Percentiles rank a stretch among this genome's conserved stretches.
Conservation (phyloP, 2,888 invertebrate species). For the Drosophila macrospina region DNA sequence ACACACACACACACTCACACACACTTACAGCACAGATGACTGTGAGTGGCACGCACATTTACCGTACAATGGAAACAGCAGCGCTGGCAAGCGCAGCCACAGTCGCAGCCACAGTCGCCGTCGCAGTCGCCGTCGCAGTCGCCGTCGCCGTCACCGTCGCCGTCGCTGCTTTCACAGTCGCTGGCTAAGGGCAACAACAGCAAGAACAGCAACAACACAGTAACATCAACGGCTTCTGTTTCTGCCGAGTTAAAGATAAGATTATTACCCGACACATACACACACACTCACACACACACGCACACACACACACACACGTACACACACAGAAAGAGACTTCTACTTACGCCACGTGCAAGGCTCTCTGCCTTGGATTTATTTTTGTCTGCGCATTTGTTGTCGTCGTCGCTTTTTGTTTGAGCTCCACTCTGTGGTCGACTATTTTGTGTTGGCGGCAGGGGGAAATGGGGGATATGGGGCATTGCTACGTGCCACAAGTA, state of each 20-base stretch:
- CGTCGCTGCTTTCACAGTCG: conserved; percentile 48
- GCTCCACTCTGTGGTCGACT: conserved; percentile 39
- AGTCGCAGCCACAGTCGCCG: conserved; percentile 30
- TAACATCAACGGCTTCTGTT: conserved; percentile 54
- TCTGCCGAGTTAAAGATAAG: conserved; percentile 69
- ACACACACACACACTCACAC: conserved; percentile 22
- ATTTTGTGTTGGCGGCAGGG: too few species aligned
- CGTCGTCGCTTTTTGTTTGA: conserved; percentile 34
- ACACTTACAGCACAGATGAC: conserved; percentile 16
- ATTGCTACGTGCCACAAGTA: conserved; percentile 47
- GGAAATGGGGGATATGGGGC: too few species aligned
- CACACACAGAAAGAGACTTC: too few species aligned
- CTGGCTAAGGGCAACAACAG: conserved; percentile 35
- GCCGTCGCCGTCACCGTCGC: conserved; percentile 25
- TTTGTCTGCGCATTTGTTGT: conserved; percentile 40
- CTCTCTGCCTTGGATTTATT: conserved; percentile 54
- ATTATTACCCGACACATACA: conserved; percentile 66
- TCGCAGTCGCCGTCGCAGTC: conserved; percentile 22
- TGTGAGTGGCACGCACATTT: conserved; percentile 53
- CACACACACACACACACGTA: background rate
- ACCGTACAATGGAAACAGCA: conserved; percentile 57
- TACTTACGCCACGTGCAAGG: conserved; percentile 5
- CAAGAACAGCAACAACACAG: conserved; percentile 1
- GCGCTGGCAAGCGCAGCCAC: conserved; percentile 58
- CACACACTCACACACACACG: conserved; percentile 19